Percentiles rank a stretch among this genome's conserved stretches.
phyloP scores from a whole-genome alignment of 2,888 invertebrate genomes.

The Ypsolopha sequella region DNA sequence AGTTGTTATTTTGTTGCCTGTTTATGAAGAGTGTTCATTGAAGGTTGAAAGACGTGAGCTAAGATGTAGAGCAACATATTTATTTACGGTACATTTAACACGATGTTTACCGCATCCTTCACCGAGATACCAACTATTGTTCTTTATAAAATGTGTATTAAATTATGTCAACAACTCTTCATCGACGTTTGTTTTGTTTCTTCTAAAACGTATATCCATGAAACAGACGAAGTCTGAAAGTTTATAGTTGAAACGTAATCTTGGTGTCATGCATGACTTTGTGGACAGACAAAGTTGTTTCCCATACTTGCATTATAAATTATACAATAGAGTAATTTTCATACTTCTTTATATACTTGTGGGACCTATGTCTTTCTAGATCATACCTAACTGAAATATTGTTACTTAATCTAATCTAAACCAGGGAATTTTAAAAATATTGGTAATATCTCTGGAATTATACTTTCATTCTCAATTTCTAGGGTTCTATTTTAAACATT shows the following conservation, averaged over 20 bases:
- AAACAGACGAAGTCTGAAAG: too few species aligned
- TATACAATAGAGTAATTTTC: conserved; percentile 11
- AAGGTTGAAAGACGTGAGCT: background rate
- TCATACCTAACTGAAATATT: conserved; percentile 26
- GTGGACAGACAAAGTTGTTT: too few species aligned
- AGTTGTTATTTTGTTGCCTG: background rate
- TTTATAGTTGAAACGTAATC: too few species aligned
- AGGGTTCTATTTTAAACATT: conserved; percentile 4
- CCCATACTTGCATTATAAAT: background rate
- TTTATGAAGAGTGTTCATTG: background rate
- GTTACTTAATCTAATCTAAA: background rate
- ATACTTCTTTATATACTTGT: conserved; percentile 46
- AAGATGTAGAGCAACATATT: background rate
- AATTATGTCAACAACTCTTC: too few species aligned
- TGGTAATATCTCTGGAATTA: conserved; percentile 2
- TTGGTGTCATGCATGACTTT: too few species aligned
- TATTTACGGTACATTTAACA: background rate
- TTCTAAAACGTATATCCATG: too few species aligned
- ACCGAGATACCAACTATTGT: conserved; percentile 6
- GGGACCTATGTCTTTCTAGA: conserved; percentile 52
- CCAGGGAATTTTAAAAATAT: conserved; percentile 4
- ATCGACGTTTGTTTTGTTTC: too few species aligned
- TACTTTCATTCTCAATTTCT: conserved; percentile 6
- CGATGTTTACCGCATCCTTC: background rate
- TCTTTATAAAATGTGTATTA: too few species aligned